Evolutionary conservation across 2,888 invertebrate genomes (phyloP), one percentile per base, ranked within the genome.

Genomic region (Pseudococcus longispinus): DNA sequence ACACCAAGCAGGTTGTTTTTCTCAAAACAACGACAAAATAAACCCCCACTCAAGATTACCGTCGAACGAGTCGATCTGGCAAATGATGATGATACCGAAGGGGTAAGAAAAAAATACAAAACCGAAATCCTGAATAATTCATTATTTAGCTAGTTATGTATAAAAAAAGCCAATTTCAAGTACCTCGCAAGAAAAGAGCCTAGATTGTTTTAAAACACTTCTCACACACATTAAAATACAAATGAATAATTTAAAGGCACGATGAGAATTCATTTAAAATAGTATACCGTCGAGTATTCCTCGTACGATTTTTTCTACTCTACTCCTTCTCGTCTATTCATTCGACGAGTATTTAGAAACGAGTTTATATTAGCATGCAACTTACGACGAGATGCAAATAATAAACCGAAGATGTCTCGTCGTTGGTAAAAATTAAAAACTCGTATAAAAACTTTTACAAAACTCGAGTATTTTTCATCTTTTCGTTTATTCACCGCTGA

Each of bases 181-280:
- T 20, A 11, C 1, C 77, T n/a, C 42, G 77, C 15, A 42, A 37
- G 42, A 70, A 70, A 70, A 70, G 70, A 70, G 32, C 42, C 42
- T n/a, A 23, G 42, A 80, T 80, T 80, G 77, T 80, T 42, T 70
- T 80, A 80, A 80, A 80, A 80, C 42, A 42, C 77, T 80, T 80
- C 42, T 80, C 77, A 80, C 77, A 80, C 77, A 80, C 77, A 80
- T 80, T 80, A 80, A 80, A 80, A 80, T 80, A 42, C 42, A 42
- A 80, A 80, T 80, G 77, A 80, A 80, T 80, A 80, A 80, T 80
- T 80, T 80, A 37, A 80, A 42, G 77, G 77, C 42, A 32, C 77
- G 77, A 80, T 42, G 42, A 42, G 42, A 80, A 37, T 80, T 80
- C 42, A 80, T 80, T 42, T 42, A 80, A 80, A 80, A 42, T 42